These are phyloP conservation scores for Trididemnum miniatum DNA, from an alignment of 23 tunicate species.

Conservation along the genomic window DNA sequence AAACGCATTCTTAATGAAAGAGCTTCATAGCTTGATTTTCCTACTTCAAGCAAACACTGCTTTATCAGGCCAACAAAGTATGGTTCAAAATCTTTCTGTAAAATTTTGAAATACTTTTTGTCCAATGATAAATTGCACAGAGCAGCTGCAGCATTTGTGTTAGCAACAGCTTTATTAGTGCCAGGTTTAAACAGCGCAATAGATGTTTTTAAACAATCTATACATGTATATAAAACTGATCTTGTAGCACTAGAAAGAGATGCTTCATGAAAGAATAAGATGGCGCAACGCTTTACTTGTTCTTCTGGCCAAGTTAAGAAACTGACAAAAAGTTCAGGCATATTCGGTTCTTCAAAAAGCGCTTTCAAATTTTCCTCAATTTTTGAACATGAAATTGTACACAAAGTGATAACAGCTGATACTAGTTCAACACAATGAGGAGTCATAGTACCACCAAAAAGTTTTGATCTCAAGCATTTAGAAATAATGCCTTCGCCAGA, in stretches of 20 bases:
- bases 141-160: conserved; percentile 46
- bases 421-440: conserved; percentile 55
- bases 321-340: conserved; percentile 43
- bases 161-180: conserved; percentile 40
- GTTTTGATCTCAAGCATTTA: conserved; percentile 32
- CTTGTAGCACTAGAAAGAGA: conserved; percentile 39
- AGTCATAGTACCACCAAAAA: not conserved
- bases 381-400: conserved; percentile 49
- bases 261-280: conserved; percentile 61
- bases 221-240: not conserved
- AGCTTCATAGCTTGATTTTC: conserved; percentile 26
- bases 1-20: conserved; percentile 3
- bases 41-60: not conserved
- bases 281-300: conserved; percentile 51
- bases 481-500: conserved; percentile 34
- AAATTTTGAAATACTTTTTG: conserved; percentile 24
- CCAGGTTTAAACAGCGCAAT: conserved; percentile 27
- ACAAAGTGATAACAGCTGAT: conserved; percentile 39
- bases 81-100: not conserved
- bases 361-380: conserved; percentile 52
- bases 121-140: conserved; percentile 50
- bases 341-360: not conserved
- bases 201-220: conserved; percentile 29
- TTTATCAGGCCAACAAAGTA: not conserved
- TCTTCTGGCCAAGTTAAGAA: conserved; percentile 57